Evolutionary conservation across 2,888 invertebrate genomes (phyloP).

Genomic region (Leucoma salicis): DNA sequence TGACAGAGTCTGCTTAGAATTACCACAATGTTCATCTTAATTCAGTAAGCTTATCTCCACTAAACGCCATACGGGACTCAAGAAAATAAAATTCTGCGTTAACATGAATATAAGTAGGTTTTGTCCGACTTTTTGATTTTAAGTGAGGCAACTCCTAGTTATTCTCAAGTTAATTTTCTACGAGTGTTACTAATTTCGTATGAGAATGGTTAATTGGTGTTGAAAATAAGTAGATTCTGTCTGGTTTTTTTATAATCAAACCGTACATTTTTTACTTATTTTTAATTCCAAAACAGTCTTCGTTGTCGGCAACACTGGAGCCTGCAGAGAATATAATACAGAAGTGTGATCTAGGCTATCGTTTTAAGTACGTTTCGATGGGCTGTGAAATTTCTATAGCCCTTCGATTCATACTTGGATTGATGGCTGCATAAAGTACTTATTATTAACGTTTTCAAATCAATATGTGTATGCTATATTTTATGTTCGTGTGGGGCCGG

Average conservation of each 20-base stretch:
- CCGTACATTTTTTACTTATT: conserved; percentile 37
- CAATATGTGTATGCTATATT: too few relatives aligned
- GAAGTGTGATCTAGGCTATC: not conserved
- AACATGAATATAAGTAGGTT: conserved; percentile 17
- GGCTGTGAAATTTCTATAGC: not conserved
- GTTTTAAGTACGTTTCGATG: not conserved
- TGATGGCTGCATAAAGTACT: too few relatives aligned
- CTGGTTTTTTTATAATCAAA: conserved; percentile 35
- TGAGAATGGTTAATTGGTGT: conserved; percentile 17
- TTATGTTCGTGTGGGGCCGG: too few relatives aligned
- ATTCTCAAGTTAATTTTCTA: conserved; percentile 12
- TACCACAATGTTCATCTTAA: not conserved
- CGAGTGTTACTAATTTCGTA: too few relatives aligned
- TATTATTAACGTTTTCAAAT: too few relatives aligned
- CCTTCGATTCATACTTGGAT: not conserved
- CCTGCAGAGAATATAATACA: not conserved
- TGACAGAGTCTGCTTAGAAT: conserved; percentile 47
- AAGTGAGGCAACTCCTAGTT: conserved; percentile 36
- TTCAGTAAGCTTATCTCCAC: not conserved
- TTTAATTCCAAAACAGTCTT: conserved; percentile 19
- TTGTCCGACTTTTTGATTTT: conserved; percentile 12
- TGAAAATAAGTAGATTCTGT: conserved; percentile 47
- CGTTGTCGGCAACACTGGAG: not conserved
- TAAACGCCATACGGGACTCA: not conserved
- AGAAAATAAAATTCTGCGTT: not conserved